phyloP scores from a whole-genome alignment of 2,113 vertebrate genomes.

The Natator depressus region DNA sequence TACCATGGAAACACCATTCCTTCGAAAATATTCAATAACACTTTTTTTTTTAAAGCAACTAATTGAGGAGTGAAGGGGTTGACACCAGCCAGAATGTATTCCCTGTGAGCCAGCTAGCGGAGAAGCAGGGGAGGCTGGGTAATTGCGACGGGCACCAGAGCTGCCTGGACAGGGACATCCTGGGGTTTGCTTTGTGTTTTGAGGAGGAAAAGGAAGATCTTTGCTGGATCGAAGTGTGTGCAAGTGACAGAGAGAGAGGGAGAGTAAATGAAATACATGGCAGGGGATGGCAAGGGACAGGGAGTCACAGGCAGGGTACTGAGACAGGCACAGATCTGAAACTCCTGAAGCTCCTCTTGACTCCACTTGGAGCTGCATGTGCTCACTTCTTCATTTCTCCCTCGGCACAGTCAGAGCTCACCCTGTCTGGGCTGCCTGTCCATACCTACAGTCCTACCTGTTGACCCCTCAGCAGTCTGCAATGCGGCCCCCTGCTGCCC shows the following conservation, averaged over 20 bases:
- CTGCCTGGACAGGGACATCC: background rate
- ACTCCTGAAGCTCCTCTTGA: background rate
- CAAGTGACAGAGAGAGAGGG: too few relatives aligned
- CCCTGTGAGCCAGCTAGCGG: background rate
- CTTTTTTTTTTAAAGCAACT: slow-evolving; percentile 47
- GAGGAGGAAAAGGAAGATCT: background rate
- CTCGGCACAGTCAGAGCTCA: background rate
- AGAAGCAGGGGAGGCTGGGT: background rate
- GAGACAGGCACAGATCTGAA: background rate
- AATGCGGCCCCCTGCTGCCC: background rate
- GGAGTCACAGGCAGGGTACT: background rate
- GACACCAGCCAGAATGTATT: background rate
- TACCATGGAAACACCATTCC: slow-evolving; percentile 76
- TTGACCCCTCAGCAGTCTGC: background rate
- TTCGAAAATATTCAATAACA: slow-evolving; percentile 65
- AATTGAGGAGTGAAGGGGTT: slow-evolving; percentile 34
- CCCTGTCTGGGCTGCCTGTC: background rate
- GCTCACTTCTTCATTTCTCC: background rate
- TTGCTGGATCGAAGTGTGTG: background rate
- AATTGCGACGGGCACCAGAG: background rate
- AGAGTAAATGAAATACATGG: background rate
- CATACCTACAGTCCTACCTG: background rate
- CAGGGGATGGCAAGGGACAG: background rate
- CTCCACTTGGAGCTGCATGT: background rate
- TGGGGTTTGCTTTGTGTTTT: rapidly evolving